These are phyloP conservation scores for Drosophila navojoa DNA, from an alignment of 1,140 invertebrate genomes.

Conservation along the genomic window DNA sequence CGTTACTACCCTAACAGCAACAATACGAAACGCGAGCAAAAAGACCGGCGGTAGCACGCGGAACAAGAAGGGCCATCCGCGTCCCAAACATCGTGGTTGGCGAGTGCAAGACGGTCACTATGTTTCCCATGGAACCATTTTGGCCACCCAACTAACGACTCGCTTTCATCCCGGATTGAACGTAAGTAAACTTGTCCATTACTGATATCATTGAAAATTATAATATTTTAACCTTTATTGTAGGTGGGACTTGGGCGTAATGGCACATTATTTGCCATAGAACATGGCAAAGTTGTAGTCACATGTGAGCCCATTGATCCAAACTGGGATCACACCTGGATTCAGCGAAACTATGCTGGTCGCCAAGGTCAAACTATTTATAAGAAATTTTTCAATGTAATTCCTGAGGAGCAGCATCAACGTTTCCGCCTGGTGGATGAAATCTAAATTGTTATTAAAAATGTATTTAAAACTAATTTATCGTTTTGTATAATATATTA, in stretches of 20 bases:
- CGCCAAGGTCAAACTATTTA: constrained; percentile 88
- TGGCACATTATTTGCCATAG: constrained; percentile 90
- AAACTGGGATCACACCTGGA: constrained; percentile 89
- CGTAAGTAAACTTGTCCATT: constrained; percentile 84
- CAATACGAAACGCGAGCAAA: constrained; percentile 87
- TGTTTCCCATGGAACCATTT: constrained; percentile 87
- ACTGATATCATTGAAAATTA: constrained; percentile 1
- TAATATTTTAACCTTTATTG: background rate
- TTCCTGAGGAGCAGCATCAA: constrained; percentile 89
- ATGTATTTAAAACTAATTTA: too few relatives aligned
- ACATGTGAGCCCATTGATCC: constrained; percentile 91
- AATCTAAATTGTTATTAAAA: constrained; percentile 83
- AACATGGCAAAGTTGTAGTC: constrained; percentile 89
- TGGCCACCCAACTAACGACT: constrained; percentile 88
- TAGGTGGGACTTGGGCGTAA: constrained; percentile 91
- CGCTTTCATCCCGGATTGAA: constrained; percentile 92
- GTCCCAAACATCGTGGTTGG: constrained; percentile 90
- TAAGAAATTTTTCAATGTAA: constrained; percentile 92
- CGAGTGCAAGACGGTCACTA: constrained; percentile 87
- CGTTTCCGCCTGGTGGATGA: constrained; percentile 90
- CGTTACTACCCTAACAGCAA: constrained; percentile 42
- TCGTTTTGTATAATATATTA: too few relatives aligned
- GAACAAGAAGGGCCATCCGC: constrained; percentile 87
- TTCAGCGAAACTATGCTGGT: constrained; percentile 87
- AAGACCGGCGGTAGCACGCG: constrained; percentile 88